These are phyloP conservation scores for Leptodactylus fuscus DNA, from an alignment of 2,113 vertebrate species.

Conservation along the genomic window DNA sequence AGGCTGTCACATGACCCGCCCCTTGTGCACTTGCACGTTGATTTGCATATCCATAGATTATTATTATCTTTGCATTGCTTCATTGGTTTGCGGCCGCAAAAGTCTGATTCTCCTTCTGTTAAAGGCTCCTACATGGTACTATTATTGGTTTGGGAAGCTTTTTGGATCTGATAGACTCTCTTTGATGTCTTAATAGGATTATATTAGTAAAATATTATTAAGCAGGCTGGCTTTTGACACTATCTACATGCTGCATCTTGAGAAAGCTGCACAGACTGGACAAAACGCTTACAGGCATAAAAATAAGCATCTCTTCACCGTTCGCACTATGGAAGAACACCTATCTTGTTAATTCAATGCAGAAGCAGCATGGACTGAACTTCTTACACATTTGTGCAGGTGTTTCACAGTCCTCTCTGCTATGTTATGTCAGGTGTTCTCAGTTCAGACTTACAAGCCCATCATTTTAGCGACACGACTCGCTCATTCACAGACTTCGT, in stretches of 20 bases:
- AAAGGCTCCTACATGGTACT: no score
- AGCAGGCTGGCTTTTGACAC: background rate
- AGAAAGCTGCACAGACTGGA: background rate
- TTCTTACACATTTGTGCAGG: conserved; percentile 21
- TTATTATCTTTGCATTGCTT: no score
- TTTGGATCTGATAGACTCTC: background rate
- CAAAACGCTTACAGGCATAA: background rate
- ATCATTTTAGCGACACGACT: conserved; percentile 15
- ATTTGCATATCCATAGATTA: no score
- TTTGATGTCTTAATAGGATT: background rate
- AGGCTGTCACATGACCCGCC: no score
- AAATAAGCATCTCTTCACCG: background rate
- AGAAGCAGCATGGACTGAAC: background rate
- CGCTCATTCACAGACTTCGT: background rate
- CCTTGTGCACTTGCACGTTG: no score
- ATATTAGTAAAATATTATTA: no score
- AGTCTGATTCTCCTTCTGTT: no score
- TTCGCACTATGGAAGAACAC: background rate
- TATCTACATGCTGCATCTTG: background rate
- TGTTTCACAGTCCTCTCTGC: background rate
- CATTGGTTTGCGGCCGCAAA: no score
- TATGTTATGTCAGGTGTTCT: conserved; percentile 18
- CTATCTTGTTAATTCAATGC: conserved; percentile 10
- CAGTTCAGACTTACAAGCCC: background rate
- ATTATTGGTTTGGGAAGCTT: no score